A percentile compares a stretch with the other conserved stretches of the same genome.
phyloP scores from a whole-genome alignment of 2,797 vertebrate species.

The Mico argentatus region DNA sequence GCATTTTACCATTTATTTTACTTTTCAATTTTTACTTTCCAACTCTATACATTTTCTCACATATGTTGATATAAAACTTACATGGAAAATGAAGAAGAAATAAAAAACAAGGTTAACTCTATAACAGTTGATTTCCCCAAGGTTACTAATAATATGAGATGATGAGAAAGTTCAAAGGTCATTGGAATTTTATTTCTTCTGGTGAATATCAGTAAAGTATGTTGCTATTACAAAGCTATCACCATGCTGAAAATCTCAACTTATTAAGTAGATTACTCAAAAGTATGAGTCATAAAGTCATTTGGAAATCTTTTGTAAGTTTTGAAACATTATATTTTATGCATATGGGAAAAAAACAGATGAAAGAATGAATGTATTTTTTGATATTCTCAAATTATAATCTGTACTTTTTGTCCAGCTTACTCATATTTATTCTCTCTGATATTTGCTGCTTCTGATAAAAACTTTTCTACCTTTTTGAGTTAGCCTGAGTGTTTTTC shows the following conservation, averaged over 20 bases:
- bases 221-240: background rate
- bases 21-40: constrained; percentile 62
- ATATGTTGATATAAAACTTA: constrained; percentile 28
- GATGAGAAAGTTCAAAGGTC: background rate
- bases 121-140: background rate
- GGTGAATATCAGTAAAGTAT: background rate
- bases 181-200: background rate
- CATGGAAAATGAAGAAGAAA: constrained; percentile 18
- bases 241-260: background rate
- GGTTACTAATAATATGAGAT: background rate
- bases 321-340: background rate
- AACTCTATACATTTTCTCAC: constrained; percentile 51
- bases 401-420: background rate
- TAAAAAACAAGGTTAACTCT: constrained; percentile 32
- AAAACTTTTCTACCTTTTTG: background rate
- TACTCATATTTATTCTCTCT: background rate
- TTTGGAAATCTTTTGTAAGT: background rate
- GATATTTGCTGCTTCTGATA: background rate
- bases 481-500: background rate
- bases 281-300: background rate
- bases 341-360: background rate
- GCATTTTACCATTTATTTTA: constrained; percentile 62
- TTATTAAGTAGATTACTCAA: background rate
- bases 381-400: background rate
- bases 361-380: background rate